These are phyloP conservation scores for Strongylocentrotus purpuratus DNA, from an alignment of 35 echinoderm and acorn worm genomes.

Conservation along the genomic window DNA sequence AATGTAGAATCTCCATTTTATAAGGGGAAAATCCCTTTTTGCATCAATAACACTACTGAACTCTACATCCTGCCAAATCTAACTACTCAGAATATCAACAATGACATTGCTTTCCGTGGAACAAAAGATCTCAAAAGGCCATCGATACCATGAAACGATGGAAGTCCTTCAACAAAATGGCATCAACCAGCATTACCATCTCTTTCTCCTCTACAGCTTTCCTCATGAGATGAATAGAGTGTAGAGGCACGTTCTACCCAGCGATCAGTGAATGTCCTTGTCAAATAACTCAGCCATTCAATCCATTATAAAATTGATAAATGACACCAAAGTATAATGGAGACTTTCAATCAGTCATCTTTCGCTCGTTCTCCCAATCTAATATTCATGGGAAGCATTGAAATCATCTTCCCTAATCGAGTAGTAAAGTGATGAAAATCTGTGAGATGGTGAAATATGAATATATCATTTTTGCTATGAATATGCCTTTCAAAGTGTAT, in stretches of 20 bases:
- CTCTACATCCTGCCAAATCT: background rate
- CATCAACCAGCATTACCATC: background rate
- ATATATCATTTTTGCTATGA: background rate
- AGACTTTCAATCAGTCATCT: background rate
- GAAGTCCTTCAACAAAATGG: background rate
- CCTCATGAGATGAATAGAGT: background rate
- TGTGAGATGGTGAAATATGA: background rate
- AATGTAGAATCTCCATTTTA: background rate
- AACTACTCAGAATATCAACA: background rate
- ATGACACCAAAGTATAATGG: background rate
- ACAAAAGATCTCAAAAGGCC: background rate
- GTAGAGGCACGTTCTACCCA: background rate
- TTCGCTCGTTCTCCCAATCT: background rate
- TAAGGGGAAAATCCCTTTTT: background rate
- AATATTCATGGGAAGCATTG: background rate
- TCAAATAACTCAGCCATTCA: background rate
- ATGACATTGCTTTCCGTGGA: background rate
- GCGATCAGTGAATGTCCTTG: conserved; percentile 1
- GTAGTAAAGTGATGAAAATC: background rate
- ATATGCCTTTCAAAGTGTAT: background rate
- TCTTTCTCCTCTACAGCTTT: background rate
- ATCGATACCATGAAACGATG: background rate
- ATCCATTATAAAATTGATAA: conserved; percentile 7
- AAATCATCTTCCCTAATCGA: background rate
- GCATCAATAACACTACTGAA: background rate